Conservation (phyloP, 2,113 vertebrate genomes). For the Pygoscelis antarcticus region DNA sequence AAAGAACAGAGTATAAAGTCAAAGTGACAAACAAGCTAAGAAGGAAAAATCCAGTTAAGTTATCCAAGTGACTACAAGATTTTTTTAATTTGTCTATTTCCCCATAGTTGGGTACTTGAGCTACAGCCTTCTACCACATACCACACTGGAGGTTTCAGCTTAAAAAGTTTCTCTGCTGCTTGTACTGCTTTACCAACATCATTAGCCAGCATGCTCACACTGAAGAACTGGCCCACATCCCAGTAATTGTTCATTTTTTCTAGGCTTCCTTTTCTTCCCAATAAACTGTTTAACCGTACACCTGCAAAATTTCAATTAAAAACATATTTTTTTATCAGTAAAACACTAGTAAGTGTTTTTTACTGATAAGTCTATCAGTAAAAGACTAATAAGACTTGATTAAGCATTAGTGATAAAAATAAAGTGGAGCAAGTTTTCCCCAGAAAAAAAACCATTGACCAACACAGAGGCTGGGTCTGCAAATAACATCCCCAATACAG, state of each 20-base stretch:
- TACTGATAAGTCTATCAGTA: not conserved
- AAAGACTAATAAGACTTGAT: not conserved
- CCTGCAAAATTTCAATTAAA: slow-evolving; percentile 76
- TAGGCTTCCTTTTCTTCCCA: slow-evolving; percentile 93
- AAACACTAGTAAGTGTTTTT: not conserved
- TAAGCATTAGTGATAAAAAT: not conserved
- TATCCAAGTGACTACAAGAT: not conserved
- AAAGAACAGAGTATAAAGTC: not conserved
- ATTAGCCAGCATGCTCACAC: slow-evolving; percentile 88
- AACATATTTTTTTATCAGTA: not conserved
- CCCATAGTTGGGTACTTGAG: not conserved
- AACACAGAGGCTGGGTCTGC: not conserved
- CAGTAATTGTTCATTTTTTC: slow-evolving; percentile 97
- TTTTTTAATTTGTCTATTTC: not conserved
- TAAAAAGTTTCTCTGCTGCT: slow-evolving; percentile 93
- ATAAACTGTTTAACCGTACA: slow-evolving; percentile 88
- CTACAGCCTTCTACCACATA: slow-evolving; percentile 66
- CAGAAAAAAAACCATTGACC: not conserved
- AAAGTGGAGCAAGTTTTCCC: not conserved
- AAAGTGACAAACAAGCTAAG: not conserved
- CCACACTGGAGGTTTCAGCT: slow-evolving; percentile 93
- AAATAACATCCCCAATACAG: not conserved
- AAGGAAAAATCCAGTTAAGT: not conserved
- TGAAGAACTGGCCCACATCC: slow-evolving; percentile 95
- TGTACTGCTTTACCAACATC: slow-evolving; percentile 91